Base-by-base conservation (phyloP, 2,888 invertebrate genomes). In the Bellardia bayeri region DNA sequence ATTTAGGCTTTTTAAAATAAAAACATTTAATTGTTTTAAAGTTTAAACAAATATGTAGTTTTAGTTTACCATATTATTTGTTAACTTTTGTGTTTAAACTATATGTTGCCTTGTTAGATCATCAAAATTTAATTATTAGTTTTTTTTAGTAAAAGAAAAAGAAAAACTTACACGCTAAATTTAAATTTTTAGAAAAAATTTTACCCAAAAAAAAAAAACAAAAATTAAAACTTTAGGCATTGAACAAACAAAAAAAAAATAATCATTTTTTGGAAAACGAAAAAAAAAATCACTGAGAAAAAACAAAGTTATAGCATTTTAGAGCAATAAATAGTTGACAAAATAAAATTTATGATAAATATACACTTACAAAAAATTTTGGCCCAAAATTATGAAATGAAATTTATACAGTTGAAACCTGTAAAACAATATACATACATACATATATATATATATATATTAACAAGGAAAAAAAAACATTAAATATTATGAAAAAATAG, bases 131-230 rank as follows among this genome's bases (percentile, higher is more conserved):
- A 88, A 79, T 82, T 85, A 82, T 79, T 82, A 72, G 14, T 75
- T 80, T 78, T 81, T 33, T 85, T 79, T 86, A 87, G 83, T 69
- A 82, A 82, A 87, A 80, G 84, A 74, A 42, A 88, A 82, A 85
- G 56, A 72, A 82, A 40, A 76, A 69, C 37, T 85, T 90, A 89
- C 83, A 89, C 88, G 92, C 91, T 92, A 92, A 89, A 92, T 90
- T 90, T 89, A 92, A 92, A 92, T 92, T 92, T 92, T 92, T 92
- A 92, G 92, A 91, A 89, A 89, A 92, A 92, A 92, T 92, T 92
- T 92, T 92, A 91, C 87, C 85, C 81, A 88, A 88, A 89, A 81
- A 85, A 86, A 71, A 74, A 45, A 42, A 23, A n/a, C n/a, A 78
- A 85, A 81, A 79, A 30, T 78, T 61, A 71, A 80, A 86, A 76